Conservation (phyloP, 1,140 invertebrate species). For the Bathynomus jamesi region DNA sequence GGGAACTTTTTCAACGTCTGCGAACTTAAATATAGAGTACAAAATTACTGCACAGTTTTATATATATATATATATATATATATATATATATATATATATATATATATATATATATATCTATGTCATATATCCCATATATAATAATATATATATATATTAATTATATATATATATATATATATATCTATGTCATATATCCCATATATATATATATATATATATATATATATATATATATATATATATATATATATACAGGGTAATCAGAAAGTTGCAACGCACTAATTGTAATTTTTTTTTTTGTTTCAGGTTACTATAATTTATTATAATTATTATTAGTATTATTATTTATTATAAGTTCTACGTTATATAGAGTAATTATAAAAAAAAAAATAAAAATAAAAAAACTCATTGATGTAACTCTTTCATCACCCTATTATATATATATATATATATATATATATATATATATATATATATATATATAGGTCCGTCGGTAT, state of each 20-base stretch:
- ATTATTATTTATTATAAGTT: no score
- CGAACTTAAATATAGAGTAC: no score
- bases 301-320: no score
- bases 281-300: no score
- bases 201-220: not conserved
- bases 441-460: conserved; percentile 3
- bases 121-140: not conserved
- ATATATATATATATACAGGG: not conserved
- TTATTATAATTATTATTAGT: no score
- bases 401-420: no score
- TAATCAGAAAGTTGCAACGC: no score
- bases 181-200: not conserved
- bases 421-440: no score
- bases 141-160: not conserved
- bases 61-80: not conserved
- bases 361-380: no score
- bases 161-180: conserved; percentile 1
- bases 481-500: not conserved
- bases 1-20: no score
- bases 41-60: no score
- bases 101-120: conserved; percentile 1
- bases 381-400: no score
- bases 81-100: conserved; percentile 3
- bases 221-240: not conserved
- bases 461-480: conserved; percentile 3